Conservation (phyloP, 2,113 vertebrate species). For the Gambusia holbrooki region DNA sequence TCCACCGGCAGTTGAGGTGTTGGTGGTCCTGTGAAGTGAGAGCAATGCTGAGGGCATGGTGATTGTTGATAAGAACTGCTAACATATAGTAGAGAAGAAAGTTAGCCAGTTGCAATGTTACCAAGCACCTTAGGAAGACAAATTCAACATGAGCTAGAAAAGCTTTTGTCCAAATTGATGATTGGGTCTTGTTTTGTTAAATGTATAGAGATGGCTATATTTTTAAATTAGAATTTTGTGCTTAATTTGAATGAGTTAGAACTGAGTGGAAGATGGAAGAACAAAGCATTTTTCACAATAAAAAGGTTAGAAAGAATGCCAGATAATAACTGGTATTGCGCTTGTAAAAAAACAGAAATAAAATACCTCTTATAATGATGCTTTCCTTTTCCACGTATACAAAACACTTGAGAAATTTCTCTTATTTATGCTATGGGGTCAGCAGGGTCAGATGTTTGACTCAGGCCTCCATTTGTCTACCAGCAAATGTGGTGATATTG, state of each 20-base stretch:
- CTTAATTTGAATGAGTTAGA: not conserved
- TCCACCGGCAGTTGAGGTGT: conserved; percentile 62
- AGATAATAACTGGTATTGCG: too few species aligned
- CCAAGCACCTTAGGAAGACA: conserved; percentile 10
- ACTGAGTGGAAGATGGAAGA: too few species aligned
- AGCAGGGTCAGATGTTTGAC: too few species aligned
- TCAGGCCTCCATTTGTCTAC: not conserved
- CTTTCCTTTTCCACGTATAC: not conserved
- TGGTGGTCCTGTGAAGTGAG: conserved; percentile 64
- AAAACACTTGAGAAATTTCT: not conserved
- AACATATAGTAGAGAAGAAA: conserved; percentile 45
- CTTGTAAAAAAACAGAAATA: too few species aligned
- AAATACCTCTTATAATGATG: too few species aligned
- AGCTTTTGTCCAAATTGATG: not conserved
- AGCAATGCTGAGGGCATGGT: conserved; percentile 50
- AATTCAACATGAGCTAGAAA: not conserved
- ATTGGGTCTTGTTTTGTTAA: not conserved
- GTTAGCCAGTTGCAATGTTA: conserved; percentile 52
- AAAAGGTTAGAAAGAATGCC: too few species aligned
- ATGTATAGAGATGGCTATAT: not conserved
- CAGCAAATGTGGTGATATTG: not conserved
- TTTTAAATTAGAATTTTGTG: not conserved
- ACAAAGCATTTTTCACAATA: too few species aligned
- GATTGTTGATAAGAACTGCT: conserved; percentile 59
- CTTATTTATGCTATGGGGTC: not conserved